Evolutionary conservation across 2,888 invertebrate species (phyloP), one percentile per base, ranked within the genome.

Genomic region (Pinctada fucata): DNA sequence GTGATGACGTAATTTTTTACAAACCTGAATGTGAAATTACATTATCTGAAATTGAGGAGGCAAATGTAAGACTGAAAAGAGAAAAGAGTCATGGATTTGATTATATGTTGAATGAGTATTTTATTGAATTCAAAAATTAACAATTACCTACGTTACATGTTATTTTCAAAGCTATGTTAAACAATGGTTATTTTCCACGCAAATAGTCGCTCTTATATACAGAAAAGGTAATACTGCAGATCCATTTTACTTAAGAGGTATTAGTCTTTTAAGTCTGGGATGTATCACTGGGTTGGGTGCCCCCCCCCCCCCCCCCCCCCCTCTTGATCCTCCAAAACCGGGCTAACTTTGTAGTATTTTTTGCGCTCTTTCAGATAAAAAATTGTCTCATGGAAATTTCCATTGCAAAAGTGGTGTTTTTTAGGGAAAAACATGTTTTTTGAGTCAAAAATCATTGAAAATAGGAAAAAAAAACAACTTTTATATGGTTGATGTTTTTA

Each of bases 261-360:
- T 81, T 45, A 79, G 80, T 13, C 50, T 82, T n/a, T 68, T 78
- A 16, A 83, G 79, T 63, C 70, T n/a, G n/a, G n/a, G n/a, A n/a
- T n/a, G n/a, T n/a, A n/a, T n/a, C n/a, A n/a, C n/a, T n/a, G n/a
- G n/a, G n/a, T n/a, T n/a, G n/a, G n/a, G n/a, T n/a, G n/a, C n/a
- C n/a, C n/a, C n/a, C n/a, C n/a, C n/a, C n/a, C n/a, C n/a, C n/a
- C n/a, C n/a, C n/a, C n/a, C n/a, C n/a, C n/a, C n/a, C n/a, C n/a
- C n/a, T n/a, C n/a, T n/a, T n/a, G n/a, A n/a, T n/a, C n/a, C n/a
- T n/a, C n/a, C n/a, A n/a, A n/a, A n/a, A n/a, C n/a, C n/a, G n/a
- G n/a, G n/a, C n/a, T n/a, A n/a, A n/a, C n/a, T n/a, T n/a, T n/a
- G n/a, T n/a, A n/a, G n/a, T n/a, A n/a, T n/a, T n/a, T n/a, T n/a